Evolutionary conservation across 2,797 vertebrate species (phyloP).

Genomic region (Lerista edwardsae): DNA sequence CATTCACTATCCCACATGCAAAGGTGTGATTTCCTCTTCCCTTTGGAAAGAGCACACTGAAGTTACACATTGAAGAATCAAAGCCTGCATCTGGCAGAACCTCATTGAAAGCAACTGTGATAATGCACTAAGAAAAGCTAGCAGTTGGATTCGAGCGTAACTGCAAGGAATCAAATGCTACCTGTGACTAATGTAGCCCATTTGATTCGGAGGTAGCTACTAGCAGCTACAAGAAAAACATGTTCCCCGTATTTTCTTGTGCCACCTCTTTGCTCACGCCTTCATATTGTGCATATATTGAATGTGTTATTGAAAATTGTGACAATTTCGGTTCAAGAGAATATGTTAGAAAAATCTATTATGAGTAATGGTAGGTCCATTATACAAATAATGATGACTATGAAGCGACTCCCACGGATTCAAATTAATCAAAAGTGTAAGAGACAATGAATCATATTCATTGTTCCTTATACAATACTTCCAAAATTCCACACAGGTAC

Average conservation of each 20-base stretch:
- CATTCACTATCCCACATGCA: not conserved
- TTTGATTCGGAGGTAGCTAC: not conserved
- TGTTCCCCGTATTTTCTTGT: constrained; percentile 50
- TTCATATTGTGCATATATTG: constrained; percentile 52
- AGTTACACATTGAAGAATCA: constrained; percentile 14
- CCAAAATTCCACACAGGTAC: constrained; percentile 31
- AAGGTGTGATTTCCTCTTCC: constrained; percentile 25
- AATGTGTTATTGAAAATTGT: constrained; percentile 52
- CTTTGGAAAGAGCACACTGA: constrained; percentile 4
- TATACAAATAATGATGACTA: constrained; percentile 53
- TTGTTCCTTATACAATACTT: constrained; percentile 48
- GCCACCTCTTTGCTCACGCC: constrained; percentile 40
- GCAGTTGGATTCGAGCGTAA: constrained; percentile 46
- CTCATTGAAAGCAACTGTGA: not conserved
- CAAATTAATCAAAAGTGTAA: constrained; percentile 53
- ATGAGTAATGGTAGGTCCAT: constrained; percentile 57
- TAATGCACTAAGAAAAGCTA: constrained; percentile 19
- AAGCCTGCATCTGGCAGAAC: constrained; percentile 4
- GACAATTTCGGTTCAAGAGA: constrained; percentile 57
- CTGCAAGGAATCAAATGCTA: constrained; percentile 49
- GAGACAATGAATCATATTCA: constrained; percentile 43
- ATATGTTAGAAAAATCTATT: constrained; percentile 53
- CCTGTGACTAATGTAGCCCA: constrained; percentile 36
- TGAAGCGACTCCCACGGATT: constrained; percentile 48
- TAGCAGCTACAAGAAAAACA: constrained; percentile 15